phyloP scores from a whole-genome alignment of 1,140 invertebrate species.

The Macrobrachium rosenbergii region DNA sequence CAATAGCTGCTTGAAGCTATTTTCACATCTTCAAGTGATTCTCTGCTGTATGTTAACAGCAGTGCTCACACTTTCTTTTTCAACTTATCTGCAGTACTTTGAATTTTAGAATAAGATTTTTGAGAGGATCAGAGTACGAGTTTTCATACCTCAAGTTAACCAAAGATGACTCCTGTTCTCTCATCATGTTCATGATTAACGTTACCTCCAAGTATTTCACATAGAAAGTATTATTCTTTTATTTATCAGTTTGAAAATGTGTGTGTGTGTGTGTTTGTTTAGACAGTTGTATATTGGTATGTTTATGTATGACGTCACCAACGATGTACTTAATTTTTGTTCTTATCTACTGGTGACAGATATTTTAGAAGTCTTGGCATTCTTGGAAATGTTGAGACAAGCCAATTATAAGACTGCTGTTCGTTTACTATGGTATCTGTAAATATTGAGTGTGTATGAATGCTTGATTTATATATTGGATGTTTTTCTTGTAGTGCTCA shows the following conservation, averaged over 20 bases:
- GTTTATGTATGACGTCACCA: slow-evolving; percentile 8
- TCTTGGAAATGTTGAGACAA: neutral
- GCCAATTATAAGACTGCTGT: too few relatives aligned
- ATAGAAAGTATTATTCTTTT: slow-evolving; percentile 14
- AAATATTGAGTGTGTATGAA: too few relatives aligned
- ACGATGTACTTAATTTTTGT: neutral
- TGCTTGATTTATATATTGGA: too few relatives aligned
- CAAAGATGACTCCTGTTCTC: slow-evolving; percentile 32
- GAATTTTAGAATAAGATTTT: neutral
- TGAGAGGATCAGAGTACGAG: slow-evolving; percentile 35
- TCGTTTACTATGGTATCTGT: too few relatives aligned
- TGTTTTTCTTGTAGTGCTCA: too few relatives aligned
- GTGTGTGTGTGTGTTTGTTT: slow-evolving; percentile 12
- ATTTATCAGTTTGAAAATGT: slow-evolving; percentile 1
- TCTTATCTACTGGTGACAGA: slow-evolving; percentile 15
- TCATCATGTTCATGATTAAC: neutral
- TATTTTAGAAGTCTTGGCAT: slow-evolving; percentile 10
- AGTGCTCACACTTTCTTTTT: neutral
- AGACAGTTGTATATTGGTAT: neutral
- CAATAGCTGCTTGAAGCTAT: too few relatives aligned
- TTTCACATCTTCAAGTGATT: too few relatives aligned
- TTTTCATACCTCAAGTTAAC: slow-evolving; percentile 45
- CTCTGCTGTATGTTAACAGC: too few relatives aligned
- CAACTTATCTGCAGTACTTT: neutral
- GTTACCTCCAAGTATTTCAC: neutral